phyloP scores from a whole-genome alignment of 1,140 invertebrate genomes.

The Drosophila sp. region DNA sequence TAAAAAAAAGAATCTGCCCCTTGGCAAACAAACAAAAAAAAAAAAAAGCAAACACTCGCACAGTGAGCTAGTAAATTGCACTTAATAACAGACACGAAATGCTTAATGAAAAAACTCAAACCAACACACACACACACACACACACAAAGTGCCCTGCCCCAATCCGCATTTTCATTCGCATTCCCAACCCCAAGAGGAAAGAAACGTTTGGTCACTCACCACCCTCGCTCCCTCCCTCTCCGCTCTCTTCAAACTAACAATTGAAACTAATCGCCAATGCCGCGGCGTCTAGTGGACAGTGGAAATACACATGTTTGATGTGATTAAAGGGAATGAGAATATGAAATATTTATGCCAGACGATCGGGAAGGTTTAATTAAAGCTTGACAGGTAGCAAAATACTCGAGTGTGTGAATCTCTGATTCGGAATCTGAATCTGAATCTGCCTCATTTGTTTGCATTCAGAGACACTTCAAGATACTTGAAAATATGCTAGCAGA shows the following conservation, averaged over 20 bases:
- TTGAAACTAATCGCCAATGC: slow-evolving; percentile 70
- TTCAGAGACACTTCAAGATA: slow-evolving; percentile 22
- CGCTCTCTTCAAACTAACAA: slow-evolving; percentile 43
- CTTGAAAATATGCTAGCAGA: slow-evolving; percentile 17
- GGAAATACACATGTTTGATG: slow-evolving; percentile 29
- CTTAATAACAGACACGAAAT: slow-evolving; percentile 48
- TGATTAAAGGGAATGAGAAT: slow-evolving; percentile 41
- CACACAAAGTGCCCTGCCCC: slow-evolving; percentile 22
- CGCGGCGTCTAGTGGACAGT: slow-evolving; percentile 29
- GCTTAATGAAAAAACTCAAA: slow-evolving; percentile 45
- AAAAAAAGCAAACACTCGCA: slow-evolving; percentile 1
- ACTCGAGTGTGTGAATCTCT: too few species aligned
- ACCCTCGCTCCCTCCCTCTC: not conserved
- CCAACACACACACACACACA: not conserved
- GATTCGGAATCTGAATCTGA: too few species aligned
- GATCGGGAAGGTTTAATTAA: slow-evolving; percentile 55
- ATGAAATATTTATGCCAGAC: slow-evolving; percentile 44
- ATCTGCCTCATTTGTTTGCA: slow-evolving; percentile 49
- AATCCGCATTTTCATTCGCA: not conserved
- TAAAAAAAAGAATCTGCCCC: not conserved
- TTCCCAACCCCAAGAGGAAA: not conserved
- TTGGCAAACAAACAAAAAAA: not conserved
- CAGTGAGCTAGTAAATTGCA: slow-evolving; percentile 47
- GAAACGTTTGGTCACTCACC: slow-evolving; percentile 3
- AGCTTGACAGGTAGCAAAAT: slow-evolving; percentile 37